Evolutionary conservation across 2,113 vertebrate genomes (phyloP), one percentile per base, ranked within the genome.

Genomic region (Corydoras sp.): DNA sequence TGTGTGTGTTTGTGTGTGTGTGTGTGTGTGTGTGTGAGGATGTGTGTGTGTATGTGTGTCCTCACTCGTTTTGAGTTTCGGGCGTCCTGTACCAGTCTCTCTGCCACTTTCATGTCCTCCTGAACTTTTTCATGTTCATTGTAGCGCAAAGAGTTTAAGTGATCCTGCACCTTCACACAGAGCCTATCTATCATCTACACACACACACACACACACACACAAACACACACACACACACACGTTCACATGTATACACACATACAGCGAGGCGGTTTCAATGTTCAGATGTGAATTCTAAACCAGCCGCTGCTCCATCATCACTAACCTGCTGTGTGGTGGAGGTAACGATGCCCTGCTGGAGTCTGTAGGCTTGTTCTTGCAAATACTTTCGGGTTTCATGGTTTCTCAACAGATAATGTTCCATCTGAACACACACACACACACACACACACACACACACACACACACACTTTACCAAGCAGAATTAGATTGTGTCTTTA

Each of bases 141-240:
- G 76, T 91, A 95, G 69, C 88, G 85, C 74, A 99, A 86, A 0
- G 97, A 99, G 89, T 98, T 99, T 68, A 99, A 89, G 74, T 99
- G 95, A 77, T 99, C 97, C 87, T 98, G 96, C 12, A 99, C 93
- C 87, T 94, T 96, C 18, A 99, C 97, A 78, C 97, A 99, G 76
- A 98, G 91, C 75, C 87, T 90, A 83, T 97, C 94, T 78, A 99
- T 92, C 93, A 98, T 94, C 96, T 99, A 81, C 9, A 68, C 18
- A 24, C 58, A 61, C 59, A 66, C 60, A 72, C 29, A 49, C 58
- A 49, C 55, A 66, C 56, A 58, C 62, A 61, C 35, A 65, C 32
- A 69, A 60, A 59, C 14, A 65, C 30, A 53, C 59, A 35, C 49
- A 35, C 69, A 68, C 14, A 49, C 32, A 69, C 43, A 72, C 55